Evolutionary conservation across 2,113 vertebrate species (phyloP).

Genomic region (Megaleporinus macrocephalus): DNA sequence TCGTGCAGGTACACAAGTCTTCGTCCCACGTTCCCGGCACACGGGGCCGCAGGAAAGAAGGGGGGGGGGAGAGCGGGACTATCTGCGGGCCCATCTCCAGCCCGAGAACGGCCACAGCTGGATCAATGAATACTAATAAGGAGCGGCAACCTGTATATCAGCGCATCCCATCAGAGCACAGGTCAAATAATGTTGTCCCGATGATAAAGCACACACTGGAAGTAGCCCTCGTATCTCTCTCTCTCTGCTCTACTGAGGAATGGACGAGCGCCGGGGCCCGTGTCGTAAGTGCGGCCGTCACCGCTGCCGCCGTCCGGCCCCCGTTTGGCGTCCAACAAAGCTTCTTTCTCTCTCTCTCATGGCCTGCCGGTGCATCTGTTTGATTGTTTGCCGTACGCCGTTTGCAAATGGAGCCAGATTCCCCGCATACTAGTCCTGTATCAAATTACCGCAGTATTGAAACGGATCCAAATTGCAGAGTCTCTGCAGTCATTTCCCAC

Average conservation of each 20-base stretch:
- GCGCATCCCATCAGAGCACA: conserved; percentile 1
- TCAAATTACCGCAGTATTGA: conserved; percentile 49
- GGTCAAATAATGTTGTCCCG: conserved; percentile 43
- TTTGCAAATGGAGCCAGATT: conserved; percentile 49
- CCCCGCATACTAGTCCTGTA: conserved; percentile 30
- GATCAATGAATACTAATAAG: conserved; percentile 26
- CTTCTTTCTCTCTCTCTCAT: background rate
- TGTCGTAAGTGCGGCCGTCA: background rate
- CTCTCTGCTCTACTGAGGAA: conserved; percentile 18
- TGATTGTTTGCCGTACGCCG: conserved; percentile 52
- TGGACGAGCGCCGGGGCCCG: background rate
- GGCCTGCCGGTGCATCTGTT: conserved; percentile 7
- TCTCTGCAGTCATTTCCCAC: conserved; percentile 54
- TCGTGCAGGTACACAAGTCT: no score
- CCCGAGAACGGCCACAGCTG: conserved; percentile 3
- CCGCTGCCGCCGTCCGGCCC: background rate
- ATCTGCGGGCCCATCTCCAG: conserved; percentile 6
- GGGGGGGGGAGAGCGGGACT: background rate
- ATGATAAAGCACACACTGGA: conserved; percentile 20
- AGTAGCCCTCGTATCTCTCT: conserved; percentile 23
- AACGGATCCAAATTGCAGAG: conserved; percentile 54
- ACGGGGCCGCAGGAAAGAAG: background rate
- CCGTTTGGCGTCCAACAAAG: background rate
- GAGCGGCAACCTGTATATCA: conserved; percentile 22
- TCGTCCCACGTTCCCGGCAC: background rate